Evolutionary conservation across 2,888 invertebrate genomes (phyloP).

Genomic region (Mellilla xanthometata): DNA sequence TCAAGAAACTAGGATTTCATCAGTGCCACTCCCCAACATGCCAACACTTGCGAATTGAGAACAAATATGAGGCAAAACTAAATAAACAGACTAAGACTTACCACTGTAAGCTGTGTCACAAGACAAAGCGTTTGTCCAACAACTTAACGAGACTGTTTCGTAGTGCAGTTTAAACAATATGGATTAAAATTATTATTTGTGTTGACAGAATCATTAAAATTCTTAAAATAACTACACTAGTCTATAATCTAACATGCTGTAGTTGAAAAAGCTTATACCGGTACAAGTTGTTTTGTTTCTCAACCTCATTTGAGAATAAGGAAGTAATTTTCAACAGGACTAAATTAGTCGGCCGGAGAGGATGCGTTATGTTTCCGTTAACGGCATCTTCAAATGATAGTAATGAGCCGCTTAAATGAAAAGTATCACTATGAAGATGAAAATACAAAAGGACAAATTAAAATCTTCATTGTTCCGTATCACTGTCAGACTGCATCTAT

Average conservation of each 20-base stretch:
- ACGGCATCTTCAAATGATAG: conserved; percentile 39
- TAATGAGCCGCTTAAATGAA: conserved; percentile 35
- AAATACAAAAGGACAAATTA: conserved; percentile 22
- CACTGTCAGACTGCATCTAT: background rate
- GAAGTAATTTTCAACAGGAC: conserved; percentile 62
- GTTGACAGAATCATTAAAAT: conserved; percentile 7
- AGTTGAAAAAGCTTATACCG: conserved; percentile 9
- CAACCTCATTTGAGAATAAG: conserved; percentile 39
- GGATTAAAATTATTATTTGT: conserved; percentile 25
- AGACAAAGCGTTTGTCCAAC: conserved; percentile 39
- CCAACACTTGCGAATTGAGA: conserved; percentile 15
- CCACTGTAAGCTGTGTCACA: conserved; percentile 35
- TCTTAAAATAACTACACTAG: background rate
- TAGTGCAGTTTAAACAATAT: conserved; percentile 33
- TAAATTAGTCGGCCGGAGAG: conserved; percentile 56
- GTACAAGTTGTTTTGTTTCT: conserved; percentile 27
- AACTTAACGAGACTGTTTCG: conserved; percentile 40
- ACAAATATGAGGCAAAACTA: conserved; percentile 40
- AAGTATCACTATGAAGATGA: conserved; percentile 22
- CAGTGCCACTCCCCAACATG: conserved; percentile 17
- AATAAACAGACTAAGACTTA: conserved; percentile 34
- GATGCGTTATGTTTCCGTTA: conserved; percentile 60
- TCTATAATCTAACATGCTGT: too few species aligned
- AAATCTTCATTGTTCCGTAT: conserved; percentile 10
- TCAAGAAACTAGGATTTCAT: conserved; percentile 6